A percentile compares a stretch with the other conserved stretches of the same genome.
Evolutionary conservation across 2,797 vertebrate genomes (phyloP).

Genomic region (Gambelia wislizenii): DNA sequence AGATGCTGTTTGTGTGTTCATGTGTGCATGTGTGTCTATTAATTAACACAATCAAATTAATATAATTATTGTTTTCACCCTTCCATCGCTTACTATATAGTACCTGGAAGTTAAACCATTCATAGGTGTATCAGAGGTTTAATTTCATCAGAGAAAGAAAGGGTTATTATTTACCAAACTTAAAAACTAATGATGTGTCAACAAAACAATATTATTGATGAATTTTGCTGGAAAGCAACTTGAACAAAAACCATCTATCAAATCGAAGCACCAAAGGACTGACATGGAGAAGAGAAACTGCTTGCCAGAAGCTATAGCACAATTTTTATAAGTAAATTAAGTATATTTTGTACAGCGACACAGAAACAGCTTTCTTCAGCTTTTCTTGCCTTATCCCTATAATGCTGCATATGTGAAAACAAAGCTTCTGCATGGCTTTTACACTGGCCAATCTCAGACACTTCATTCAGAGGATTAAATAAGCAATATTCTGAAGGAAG

Average conservation of each 20-base stretch:
- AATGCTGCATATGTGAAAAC: not conserved
- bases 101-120: not conserved
- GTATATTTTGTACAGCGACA: constrained; percentile 20
- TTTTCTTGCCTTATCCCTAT: constrained; percentile 28
- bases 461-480: constrained; percentile 6
- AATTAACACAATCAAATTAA: not conserved
- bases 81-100: not conserved
- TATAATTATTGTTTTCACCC: constrained; percentile 24
- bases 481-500: not conserved
- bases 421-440: not conserved
- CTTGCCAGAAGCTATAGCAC: not conserved
- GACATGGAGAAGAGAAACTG: not conserved
- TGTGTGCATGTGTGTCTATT: no score
- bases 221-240: constrained; percentile 44
- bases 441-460: not conserved
- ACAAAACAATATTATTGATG: constrained; percentile 16
- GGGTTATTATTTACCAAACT: constrained; percentile 36
- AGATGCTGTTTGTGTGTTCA: no score
- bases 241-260: constrained; percentile 47
- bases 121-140: constrained; percentile 21
- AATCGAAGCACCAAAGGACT: not conserved
- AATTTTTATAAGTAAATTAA: constrained; percentile 41
- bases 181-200: constrained; percentile 41
- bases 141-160: constrained; percentile 15
- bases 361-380: not conserved